Base-by-base conservation (phyloP, 2,888 invertebrate genomes). In the Agrochola litura region DNA sequence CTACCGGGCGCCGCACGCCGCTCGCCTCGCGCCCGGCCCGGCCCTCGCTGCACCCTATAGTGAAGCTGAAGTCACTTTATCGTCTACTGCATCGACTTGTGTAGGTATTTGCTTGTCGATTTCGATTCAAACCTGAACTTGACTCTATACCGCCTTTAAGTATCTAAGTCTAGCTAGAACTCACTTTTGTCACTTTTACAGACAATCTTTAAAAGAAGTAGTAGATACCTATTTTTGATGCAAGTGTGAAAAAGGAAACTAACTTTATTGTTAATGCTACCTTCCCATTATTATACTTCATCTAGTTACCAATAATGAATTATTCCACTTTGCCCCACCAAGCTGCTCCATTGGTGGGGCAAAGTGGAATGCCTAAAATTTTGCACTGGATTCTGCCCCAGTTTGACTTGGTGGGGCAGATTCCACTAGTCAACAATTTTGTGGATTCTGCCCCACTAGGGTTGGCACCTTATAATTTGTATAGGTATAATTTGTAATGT, bases 1-100 rank as follows among this genome's bases (percentile, higher is more conserved):
- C 96, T 96, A 96, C 96, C 89, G 96, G 95, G 94, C 94, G 95
- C 95, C 94, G 77, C 82, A n/a, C 86, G 37, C 68, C n/a, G 19
- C 19, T 19, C 61, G 16, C n/a, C 43, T 0, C 16, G n/a, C 64
- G 9, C 61, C 30, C 61, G 41, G 9, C 6, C 68, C 60, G 60
- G 58, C 60, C n/a, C 68, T 58, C 58, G 60, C 37, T 60, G 60
- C 68, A 60, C 68, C 37, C 37, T 68, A 9, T 54, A 68, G 68
- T 68, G 68, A 58, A 37, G 68, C 19, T 37, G 12, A 37, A 37
- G n/a, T 41, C n/a, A 60, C n/a, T 37, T n/a, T 68, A 68, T 41
- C 68, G 58, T 68, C 58, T 56, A 67, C 30, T 37, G 16, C 16
- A 58, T 68, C 68, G 68, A 68, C 37, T 41, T 16, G 12, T 68